phyloP scores from a whole-genome alignment of 2,113 vertebrate genomes.

The Sclerurus mexicanus region DNA sequence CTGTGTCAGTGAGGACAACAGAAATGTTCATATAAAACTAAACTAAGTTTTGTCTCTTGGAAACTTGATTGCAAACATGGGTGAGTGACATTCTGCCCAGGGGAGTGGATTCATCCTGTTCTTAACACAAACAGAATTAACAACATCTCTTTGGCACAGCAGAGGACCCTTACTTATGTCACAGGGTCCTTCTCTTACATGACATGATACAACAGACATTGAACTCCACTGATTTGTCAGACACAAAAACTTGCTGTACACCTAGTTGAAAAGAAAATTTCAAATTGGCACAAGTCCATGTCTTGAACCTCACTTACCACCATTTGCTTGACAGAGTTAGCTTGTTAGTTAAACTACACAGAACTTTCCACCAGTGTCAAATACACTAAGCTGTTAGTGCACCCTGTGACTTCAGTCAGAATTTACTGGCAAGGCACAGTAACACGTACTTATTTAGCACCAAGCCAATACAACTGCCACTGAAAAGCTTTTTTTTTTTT shows the following conservation, averaged over 20 bases:
- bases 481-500: background rate
- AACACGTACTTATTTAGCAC: background rate
- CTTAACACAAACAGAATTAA: background rate
- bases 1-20: background rate
- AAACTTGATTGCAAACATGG: background rate
- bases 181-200: background rate
- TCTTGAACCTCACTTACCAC: background rate
- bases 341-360: constrained; percentile 36
- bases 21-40: background rate
- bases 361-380: background rate
- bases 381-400: background rate
- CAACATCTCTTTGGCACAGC: background rate
- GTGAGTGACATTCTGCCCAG: background rate
- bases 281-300: background rate
- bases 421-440: background rate
- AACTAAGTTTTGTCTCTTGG: background rate
- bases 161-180: background rate
- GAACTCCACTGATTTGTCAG: background rate
- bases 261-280: background rate
- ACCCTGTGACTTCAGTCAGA: background rate
- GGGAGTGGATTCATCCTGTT: background rate
- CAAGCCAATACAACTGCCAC: background rate
- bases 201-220: background rate
- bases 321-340: background rate
- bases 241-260: background rate